These are phyloP conservation scores for Sebastes diaconus DNA, from an alignment of 2,797 vertebrate species.

Conservation along the genomic window DNA sequence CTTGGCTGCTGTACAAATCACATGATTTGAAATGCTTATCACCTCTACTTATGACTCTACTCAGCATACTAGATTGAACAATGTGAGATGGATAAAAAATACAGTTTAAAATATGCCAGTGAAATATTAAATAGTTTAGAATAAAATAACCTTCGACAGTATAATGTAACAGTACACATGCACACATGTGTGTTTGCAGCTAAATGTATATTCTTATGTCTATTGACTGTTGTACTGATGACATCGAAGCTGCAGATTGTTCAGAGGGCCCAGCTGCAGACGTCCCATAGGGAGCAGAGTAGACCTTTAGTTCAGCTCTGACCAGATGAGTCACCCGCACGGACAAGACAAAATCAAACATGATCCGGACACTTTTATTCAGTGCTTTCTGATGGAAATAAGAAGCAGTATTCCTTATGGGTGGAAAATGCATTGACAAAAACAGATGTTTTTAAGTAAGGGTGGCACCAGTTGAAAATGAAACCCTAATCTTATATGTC, in stretches of 20 bases:
- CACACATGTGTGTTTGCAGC: neutral
- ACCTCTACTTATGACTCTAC: neutral
- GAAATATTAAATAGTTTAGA: neutral
- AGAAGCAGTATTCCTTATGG: neutral
- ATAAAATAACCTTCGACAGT: neutral
- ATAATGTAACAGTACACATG: neutral
- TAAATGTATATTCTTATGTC: constrained; percentile 14
- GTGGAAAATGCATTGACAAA: neutral
- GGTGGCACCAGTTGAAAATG: neutral
- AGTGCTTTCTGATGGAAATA: constrained; percentile 9
- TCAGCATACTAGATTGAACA: neutral
- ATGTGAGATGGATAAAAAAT: neutral
- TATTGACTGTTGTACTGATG: constrained; percentile 26
- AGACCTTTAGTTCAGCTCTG: constrained; percentile 61
- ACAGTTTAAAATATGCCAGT: neutral
- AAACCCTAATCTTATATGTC: neutral
- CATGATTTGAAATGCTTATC: constrained; percentile 6
- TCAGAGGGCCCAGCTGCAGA: constrained; percentile 69
- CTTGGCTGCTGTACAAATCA: neutral
- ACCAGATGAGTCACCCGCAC: constrained; percentile 73
- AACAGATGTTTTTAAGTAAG: neutral
- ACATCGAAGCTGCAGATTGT: constrained; percentile 50
- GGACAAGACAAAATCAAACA: constrained; percentile 47
- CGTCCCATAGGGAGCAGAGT: constrained; percentile 57
- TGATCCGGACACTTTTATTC: constrained; percentile 31